Evolutionary conservation across 2,797 vertebrate genomes (phyloP), one percentile per base, ranked within the genome.

Genomic region (Chelon labrosus): DNA sequence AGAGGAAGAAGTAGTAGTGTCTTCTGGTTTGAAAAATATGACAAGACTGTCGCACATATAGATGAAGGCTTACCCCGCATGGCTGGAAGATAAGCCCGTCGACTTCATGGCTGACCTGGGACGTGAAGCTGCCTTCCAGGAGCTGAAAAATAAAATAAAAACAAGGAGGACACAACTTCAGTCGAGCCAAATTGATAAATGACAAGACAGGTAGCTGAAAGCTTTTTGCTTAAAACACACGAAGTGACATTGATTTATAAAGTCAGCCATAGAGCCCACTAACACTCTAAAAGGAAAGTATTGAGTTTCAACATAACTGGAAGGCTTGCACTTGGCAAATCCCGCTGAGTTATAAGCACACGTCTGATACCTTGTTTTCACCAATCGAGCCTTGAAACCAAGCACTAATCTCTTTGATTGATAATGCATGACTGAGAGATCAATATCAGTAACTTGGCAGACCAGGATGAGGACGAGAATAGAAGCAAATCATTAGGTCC

Each of bases 41-140:
- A 86, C 72, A 17, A 70, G 42, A 64, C 16, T 61, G 65, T 61
- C 47, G 71, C 10, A 77, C 35, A 69, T 16, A 35, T 35, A 61
- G 59, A 73, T 47, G 17, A 61, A 79, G 51, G 92, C 97, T 98
- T 95, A 99, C 97, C 94, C 97, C 97, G 47, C 94, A 95, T 57
- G 98, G 98, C 87, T 99, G 98, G 94, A 99, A 99, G 94, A 99
- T 98, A 65, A 99, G 95, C 77, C 98, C 98, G 82, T 99, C 98
- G 56, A 99, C 96, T 95, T 99, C 98, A 65, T 99, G 98, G 92
- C 98, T 98, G 90, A 99, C 98, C 94, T 98, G 97, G 88, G 96
- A 96, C 37, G 96, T 96, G 95, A 99, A 99, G 89, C 94, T 99
- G 94, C 98, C 98, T 93, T 98, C 98, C 83, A 99, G 94, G 47